Evolutionary conservation across 2,888 invertebrate genomes (phyloP), one percentile per base, ranked within the genome.

Genomic region (Linnaemya tessellans): DNA sequence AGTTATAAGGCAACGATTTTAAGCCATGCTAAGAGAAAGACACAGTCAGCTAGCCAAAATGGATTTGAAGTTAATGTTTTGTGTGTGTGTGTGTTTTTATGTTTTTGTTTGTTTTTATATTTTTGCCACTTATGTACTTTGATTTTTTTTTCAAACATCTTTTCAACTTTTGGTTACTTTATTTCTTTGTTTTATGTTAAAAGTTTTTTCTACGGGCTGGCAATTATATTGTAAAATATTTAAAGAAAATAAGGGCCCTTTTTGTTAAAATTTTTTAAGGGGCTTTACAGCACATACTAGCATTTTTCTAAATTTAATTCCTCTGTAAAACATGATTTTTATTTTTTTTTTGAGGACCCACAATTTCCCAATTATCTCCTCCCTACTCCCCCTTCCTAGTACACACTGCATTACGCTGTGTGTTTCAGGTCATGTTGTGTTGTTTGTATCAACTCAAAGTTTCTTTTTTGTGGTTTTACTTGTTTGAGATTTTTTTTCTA

Each of bases 391-490:
- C 56, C 20, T n/a, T 13, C 2, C 5, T 7, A n/a, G n/a, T n/a
- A n/a, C n/a, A n/a, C 3, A 46, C n/a, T 46, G 15, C 5, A 41
- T 56, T 71, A 38, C 10, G 30, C 56, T 84, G 51, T 71, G 20
- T 84, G 65, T 84, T 74, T 62, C 60, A 62, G 74, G 49, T 82
- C 65, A 75, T 49, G 30, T 54, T 65, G 11, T 35, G 35, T 25
- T 58, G 22, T 46, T 62, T 51, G 22, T 13, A 9, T 68, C 7
- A 35, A 77, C n/a, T 22, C 4, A 38, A 64, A 70, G 58, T 67
- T 83, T 83, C 30, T 70, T 75, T n/a, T 71, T 78, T 73, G 71
- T 73, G 73, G 67, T 79, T 74, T 80, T 79, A 62, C 68, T 49
- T 70, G 67, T 68, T 80, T 73, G 41, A 67, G 25, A 43, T 51